These are phyloP conservation scores for Mycteria americana DNA, from an alignment of 2,797 vertebrate species.

Conservation along the genomic window DNA sequence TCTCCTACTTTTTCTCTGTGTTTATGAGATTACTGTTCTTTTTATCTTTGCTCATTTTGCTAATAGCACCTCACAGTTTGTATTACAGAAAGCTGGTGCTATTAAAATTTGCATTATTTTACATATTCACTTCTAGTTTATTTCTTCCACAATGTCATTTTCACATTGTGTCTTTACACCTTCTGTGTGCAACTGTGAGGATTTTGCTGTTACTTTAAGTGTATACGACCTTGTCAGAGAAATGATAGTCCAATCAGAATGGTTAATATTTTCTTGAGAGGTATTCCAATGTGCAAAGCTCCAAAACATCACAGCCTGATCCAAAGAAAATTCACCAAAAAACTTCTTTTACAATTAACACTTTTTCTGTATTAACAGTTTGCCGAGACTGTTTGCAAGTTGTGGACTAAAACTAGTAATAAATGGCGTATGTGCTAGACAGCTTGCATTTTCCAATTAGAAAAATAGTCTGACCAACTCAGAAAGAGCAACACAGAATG, in stretches of 20 bases:
- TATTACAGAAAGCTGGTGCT: neutral
- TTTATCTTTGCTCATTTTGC: neutral
- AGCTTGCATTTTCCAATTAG: neutral
- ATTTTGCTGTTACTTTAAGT: neutral
- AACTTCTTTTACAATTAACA: neutral
- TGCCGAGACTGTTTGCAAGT: neutral
- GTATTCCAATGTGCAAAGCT: neutral
- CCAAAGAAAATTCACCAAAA: neutral
- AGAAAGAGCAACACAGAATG: neutral
- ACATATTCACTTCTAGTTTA: neutral
- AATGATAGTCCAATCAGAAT: neutral
- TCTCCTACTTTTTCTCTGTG: neutral
- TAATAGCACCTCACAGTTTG: constrained; percentile 12
- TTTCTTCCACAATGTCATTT: neutral
- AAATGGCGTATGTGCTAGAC: neutral
- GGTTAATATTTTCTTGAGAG: neutral
- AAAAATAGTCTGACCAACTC: neutral
- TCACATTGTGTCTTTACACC: neutral
- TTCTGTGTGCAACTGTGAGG: neutral
- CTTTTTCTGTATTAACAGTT: neutral
- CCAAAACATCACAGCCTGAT: neutral
- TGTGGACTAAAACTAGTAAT: neutral
- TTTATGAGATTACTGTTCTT: neutral
- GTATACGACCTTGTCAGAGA: neutral
- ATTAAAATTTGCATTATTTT: constrained; percentile 17